These are phyloP conservation scores for Clistopyga incitator DNA, from an alignment of 2,888 invertebrate genomes.

Conservation along the genomic window DNA sequence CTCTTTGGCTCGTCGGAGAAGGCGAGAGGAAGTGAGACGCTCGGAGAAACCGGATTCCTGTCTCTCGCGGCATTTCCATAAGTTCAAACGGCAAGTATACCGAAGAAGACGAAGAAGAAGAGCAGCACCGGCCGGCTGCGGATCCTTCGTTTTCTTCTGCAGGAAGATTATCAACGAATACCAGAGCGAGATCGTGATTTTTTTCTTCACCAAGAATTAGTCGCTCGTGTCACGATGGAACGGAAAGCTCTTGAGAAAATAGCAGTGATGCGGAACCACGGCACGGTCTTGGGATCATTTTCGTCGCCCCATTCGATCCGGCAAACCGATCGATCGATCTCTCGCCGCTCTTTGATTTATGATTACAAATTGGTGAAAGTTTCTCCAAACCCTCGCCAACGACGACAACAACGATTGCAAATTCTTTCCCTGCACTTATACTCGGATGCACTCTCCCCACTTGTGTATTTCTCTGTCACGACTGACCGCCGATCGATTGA, in stretches of 20 bases:
- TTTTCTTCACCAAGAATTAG: constrained; percentile 9
- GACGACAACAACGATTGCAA: constrained; percentile 57
- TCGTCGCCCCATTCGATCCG: constrained; percentile 56
- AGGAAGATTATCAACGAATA: not conserved
- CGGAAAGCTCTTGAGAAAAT: constrained; percentile 25
- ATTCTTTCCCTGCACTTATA: constrained; percentile 47
- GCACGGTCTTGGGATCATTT: constrained; percentile 9
- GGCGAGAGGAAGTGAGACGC: constrained; percentile 18
- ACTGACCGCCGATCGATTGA: constrained; percentile 33
- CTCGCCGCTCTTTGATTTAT: constrained; percentile 66
- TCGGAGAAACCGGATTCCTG: constrained; percentile 53
- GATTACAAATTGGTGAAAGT: constrained; percentile 73
- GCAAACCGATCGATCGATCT: constrained; percentile 64
- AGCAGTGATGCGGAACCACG: not conserved
- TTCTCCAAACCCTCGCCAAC: constrained; percentile 51
- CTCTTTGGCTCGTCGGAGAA: not conserved
- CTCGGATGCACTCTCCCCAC: constrained; percentile 4
- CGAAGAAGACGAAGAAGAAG: constrained; percentile 27
- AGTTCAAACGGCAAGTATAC: constrained; percentile 50
- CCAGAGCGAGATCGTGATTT: not conserved
- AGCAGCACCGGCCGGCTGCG: constrained; percentile 12
- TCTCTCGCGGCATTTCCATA: constrained; percentile 57
- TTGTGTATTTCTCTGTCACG: constrained; percentile 22
- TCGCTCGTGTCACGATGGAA: not conserved
- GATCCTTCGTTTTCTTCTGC: constrained; percentile 18